A percentile compares a stretch with the other conserved stretches of the same genome.
phyloP scores from a whole-genome alignment of 2,797 vertebrate species.

The Acanthurus tractus region DNA sequence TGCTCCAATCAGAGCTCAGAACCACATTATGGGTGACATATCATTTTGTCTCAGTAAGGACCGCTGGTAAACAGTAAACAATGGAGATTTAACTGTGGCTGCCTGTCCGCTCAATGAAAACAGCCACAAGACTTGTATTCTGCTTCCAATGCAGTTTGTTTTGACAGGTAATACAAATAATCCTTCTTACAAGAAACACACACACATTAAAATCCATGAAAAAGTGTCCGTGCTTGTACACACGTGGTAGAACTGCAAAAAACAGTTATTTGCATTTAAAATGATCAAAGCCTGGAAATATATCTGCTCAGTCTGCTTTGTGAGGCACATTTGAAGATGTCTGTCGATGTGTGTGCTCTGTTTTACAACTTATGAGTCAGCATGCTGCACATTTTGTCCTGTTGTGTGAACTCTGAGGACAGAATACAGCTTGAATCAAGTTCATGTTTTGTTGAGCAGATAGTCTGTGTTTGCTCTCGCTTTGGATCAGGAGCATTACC shows the following conservation, averaged over 20 bases:
- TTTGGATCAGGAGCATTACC: not conserved
- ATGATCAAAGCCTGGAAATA: not conserved
- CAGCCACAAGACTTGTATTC: not conserved
- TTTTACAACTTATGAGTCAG: not conserved
- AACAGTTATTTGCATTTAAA: not conserved
- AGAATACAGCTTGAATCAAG: not conserved
- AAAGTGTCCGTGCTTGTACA: not conserved
- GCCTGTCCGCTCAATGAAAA: constrained; percentile 16
- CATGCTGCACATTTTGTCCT: constrained; percentile 15
- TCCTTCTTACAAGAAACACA: not conserved
- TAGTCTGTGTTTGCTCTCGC: constrained; percentile 7
- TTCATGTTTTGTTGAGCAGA: constrained; percentile 22
- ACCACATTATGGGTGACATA: constrained; percentile 63
- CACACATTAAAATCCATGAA: not conserved
- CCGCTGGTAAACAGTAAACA: constrained; percentile 62
- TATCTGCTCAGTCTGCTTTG: not conserved
- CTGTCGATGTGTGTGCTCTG: not conserved
- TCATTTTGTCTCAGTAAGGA: constrained; percentile 58
- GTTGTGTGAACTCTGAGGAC: constrained; percentile 13
- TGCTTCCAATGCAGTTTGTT: constrained; percentile 28
- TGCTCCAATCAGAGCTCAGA: constrained; percentile 45
- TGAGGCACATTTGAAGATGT: constrained; percentile 10
- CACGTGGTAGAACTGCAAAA: not conserved
- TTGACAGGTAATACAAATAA: constrained; percentile 47
- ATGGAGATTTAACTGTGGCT: constrained; percentile 27